A percentile compares a stretch with the other conserved stretches of the same genome.
Evolutionary conservation across 2,113 vertebrate genomes (phyloP).

Genomic region (Synchiropus splendidus): DNA sequence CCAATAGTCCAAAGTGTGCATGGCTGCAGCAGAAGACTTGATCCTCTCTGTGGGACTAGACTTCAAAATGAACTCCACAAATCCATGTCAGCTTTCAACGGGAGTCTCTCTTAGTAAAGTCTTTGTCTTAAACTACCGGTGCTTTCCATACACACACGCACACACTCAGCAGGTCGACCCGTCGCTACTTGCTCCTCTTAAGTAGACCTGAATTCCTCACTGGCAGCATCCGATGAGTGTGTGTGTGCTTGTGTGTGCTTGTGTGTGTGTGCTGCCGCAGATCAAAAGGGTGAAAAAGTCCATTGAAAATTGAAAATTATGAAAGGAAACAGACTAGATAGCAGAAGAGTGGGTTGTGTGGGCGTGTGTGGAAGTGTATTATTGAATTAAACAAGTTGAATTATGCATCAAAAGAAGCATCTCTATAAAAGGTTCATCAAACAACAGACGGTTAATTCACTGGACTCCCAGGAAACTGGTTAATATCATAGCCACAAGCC

Average conservation of each 20-base stretch:
- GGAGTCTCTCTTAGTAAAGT: constrained; percentile 16
- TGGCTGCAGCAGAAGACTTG: constrained; percentile 18
- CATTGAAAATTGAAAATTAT: no score
- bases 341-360: no score
- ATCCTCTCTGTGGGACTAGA: constrained; percentile 12
- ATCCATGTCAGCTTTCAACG: not conserved
- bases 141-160: constrained; percentile 2
- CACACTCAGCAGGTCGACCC: constrained; percentile 46
- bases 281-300: no score
- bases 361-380: no score
- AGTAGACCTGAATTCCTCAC: constrained; percentile 58
- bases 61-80: not conserved
- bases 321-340: no score
- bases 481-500: no score
- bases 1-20: constrained; percentile 47
- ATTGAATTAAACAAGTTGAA: no score
- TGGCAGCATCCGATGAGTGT: constrained; percentile 26
- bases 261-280: constrained; percentile 8
- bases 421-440: no score
- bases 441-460: no score
- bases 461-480: no score
- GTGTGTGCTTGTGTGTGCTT: constrained; percentile 4
- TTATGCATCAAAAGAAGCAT: no score
- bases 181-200: constrained; percentile 60
- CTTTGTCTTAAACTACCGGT: constrained; percentile 13